These are phyloP conservation scores for Halcyon smyrnensis DNA, from an alignment of 2,797 vertebrate genomes.

Conservation along the genomic window DNA sequence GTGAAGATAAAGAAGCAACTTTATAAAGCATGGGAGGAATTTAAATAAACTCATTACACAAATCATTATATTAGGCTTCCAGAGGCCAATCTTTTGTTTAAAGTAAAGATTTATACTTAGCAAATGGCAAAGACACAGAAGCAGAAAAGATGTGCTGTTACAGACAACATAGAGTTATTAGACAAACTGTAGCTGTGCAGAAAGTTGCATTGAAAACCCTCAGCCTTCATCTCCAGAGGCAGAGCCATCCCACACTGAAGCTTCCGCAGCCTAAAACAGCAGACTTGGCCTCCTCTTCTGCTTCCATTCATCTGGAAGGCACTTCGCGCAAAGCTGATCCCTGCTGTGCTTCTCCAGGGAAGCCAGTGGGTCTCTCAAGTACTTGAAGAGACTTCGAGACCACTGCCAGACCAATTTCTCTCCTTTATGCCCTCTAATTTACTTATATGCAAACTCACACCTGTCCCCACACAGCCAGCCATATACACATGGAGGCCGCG, in stretches of 20 bases:
- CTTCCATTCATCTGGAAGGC: neutral
- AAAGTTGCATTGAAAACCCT: neutral
- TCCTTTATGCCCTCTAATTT: neutral
- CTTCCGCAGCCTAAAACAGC: neutral
- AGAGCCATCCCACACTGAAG: neutral
- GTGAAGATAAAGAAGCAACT: constrained; percentile 33
- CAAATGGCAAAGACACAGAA: neutral
- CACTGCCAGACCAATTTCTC: neutral
- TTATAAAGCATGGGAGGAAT: neutral
- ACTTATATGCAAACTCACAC: neutral
- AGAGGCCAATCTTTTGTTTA: neutral
- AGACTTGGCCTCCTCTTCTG: neutral
- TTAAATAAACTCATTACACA: constrained; percentile 28
- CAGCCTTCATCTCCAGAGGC: neutral
- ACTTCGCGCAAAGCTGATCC: neutral
- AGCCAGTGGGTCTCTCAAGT: fast-evolving
- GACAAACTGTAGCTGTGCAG: neutral
- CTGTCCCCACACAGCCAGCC: neutral
- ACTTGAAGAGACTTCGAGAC: neutral
- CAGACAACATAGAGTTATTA: neutral
- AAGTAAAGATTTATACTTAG: constrained; percentile 8
- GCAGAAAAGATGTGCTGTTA: neutral
- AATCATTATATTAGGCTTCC: neutral
- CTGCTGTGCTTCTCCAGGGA: neutral
- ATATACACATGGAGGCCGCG: fast-evolving